These are phyloP conservation scores for Darevskia nairensis DNA, from an alignment of 2,797 vertebrate genomes.

Conservation along the genomic window DNA sequence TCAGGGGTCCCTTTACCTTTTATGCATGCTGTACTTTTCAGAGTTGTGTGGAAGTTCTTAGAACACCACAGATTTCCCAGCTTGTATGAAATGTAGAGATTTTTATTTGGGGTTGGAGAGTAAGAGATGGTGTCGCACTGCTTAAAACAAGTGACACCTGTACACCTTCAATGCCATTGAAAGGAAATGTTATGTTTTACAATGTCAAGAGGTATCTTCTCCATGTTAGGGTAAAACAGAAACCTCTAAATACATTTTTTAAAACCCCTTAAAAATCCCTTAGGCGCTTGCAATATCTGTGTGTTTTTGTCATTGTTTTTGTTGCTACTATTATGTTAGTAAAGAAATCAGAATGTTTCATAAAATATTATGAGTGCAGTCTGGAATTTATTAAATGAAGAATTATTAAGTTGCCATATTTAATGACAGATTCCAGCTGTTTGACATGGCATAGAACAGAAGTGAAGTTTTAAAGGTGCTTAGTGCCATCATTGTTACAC, in stretches of 20 bases:
- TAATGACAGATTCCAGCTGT: conserved; percentile 61
- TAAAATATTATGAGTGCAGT: conserved; percentile 61
- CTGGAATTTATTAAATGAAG: conserved; percentile 58
- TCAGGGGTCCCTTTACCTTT: too few relatives aligned
- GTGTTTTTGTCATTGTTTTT: conserved; percentile 27
- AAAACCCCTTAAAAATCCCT: conserved; percentile 30
- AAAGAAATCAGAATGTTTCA: conserved; percentile 62
- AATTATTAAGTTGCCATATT: conserved; percentile 55
- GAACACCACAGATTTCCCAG: too few relatives aligned
- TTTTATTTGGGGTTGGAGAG: too few relatives aligned
- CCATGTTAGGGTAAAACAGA: conserved; percentile 1
- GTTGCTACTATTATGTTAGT: background rate
- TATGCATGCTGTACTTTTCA: too few relatives aligned
- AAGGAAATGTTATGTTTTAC: too few relatives aligned
- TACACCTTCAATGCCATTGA: too few relatives aligned
- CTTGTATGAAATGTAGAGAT: too few relatives aligned
- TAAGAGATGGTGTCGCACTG: too few relatives aligned
- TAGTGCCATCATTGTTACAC: conserved; percentile 29
- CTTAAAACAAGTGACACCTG: too few relatives aligned
- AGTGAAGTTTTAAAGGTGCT: conserved; percentile 34
- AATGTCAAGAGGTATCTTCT: background rate
- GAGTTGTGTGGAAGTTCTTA: too few relatives aligned
- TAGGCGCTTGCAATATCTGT: conserved; percentile 44
- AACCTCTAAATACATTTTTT: conserved; percentile 32
- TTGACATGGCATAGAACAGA: conserved; percentile 51